Evolutionary conservation across 2,797 vertebrate genomes (phyloP), one percentile per base, ranked within the genome.

Genomic region (Euphonia xanthogaster): DNA sequence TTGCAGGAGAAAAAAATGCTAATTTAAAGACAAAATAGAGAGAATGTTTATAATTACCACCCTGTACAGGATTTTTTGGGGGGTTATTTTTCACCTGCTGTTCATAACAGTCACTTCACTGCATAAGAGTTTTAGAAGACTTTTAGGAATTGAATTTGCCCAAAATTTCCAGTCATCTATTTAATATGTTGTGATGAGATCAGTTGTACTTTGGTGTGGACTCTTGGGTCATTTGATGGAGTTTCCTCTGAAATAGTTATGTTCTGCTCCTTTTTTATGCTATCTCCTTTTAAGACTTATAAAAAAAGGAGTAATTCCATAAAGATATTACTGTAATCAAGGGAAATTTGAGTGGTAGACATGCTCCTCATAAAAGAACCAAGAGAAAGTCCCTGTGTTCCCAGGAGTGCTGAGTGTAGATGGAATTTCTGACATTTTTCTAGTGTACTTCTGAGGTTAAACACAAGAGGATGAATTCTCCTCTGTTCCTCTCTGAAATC

Each of bases 21-120:
- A 3, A 18, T 73, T 48, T 61, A 47, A 68, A 78, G 70, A 17
- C 50, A 58, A 58, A 86, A 53, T 15, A 42, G 51, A 31, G 28
- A 33, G 12, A 61, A 3, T 60, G 7, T 66, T 90, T 8, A 25
- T 60, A 35, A n/a, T 44, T 37, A 40, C n/a, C 31, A 65, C 31
- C 10, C 15, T 58, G 0, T 17, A 10, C 14, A 47, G 27, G 8
- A 10, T 1, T 6, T 74, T 84, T 75, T 5, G 1, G 4, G 16
- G 51, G 17, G 6, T 75, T 76, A 33, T 67, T 74, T 93, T 79
- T 58, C 21, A 75, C 27, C 51, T 81, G 47, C 45, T 88, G 28
- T 58, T 95, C 7, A 5, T 68, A 37, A 72, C 19, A 71, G 65
- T 16, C 21, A 13, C 24, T 55, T 76, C 24, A 62, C 33, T 45